These are phyloP conservation scores for Hetaerina americana DNA, from an alignment of 1,140 invertebrate species.

Conservation along the genomic window DNA sequence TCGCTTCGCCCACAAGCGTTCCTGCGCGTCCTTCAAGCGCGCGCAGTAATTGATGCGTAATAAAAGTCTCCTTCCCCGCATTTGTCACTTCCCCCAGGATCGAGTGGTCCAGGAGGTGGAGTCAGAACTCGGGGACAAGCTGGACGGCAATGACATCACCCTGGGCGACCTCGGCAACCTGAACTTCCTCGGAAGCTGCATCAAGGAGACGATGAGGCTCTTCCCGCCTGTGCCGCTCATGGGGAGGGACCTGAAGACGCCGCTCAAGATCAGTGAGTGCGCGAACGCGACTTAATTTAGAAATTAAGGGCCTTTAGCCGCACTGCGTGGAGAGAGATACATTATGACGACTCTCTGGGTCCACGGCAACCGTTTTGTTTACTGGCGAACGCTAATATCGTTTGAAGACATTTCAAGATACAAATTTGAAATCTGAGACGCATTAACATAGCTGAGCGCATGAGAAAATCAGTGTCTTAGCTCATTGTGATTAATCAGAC, in stretches of 20 bases:
- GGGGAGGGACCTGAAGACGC: slow-evolving; percentile 21
- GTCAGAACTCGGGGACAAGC: slow-evolving; percentile 28
- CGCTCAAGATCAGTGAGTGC: slow-evolving; percentile 23
- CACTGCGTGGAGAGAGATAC: no score
- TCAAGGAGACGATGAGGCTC: slow-evolving; percentile 34
- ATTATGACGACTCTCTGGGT: slow-evolving; percentile 33
- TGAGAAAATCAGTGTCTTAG: no score
- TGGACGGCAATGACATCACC: slow-evolving; percentile 14
- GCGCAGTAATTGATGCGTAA: no score
- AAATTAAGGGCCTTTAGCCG: slow-evolving; percentile 16
- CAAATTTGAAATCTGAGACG: no score
- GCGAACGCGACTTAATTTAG: no score
- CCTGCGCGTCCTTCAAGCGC: no score
- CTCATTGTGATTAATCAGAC: no score
- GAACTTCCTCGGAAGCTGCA: slow-evolving; percentile 32
- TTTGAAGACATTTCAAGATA: no score
- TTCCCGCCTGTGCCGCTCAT: slow-evolving; percentile 38
- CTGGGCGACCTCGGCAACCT: slow-evolving; percentile 28
- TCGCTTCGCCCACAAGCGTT: no score
- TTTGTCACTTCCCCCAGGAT: no score
- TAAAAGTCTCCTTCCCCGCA: no score
- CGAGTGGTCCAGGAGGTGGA: slow-evolving; percentile 18
- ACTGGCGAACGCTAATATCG: slow-evolving; percentile 19
- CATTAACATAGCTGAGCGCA: no score
- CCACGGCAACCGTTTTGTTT: slow-evolving; percentile 38